Conservation (phyloP, 1,140 invertebrate genomes). For the Pogonognathellus flavescens region DNA sequence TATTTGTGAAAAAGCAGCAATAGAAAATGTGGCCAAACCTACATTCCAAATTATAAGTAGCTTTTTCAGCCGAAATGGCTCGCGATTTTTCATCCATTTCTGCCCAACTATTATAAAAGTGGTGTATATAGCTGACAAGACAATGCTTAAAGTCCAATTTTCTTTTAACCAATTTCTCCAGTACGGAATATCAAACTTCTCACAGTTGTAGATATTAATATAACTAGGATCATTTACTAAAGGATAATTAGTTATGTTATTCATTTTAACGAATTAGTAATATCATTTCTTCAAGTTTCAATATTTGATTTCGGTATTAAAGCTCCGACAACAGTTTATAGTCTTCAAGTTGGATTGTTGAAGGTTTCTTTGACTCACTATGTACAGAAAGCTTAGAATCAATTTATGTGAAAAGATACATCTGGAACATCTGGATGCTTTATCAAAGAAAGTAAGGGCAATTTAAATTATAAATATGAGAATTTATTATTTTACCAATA, state of each 20-base stretch:
- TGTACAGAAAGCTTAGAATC: no score
- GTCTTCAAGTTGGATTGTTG: no score
- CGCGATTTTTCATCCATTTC: constrained; percentile 90
- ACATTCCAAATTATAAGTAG: constrained; percentile 93
- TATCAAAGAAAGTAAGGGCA: no score
- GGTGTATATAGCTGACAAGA: constrained; percentile 92
- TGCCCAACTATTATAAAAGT: constrained; percentile 93
- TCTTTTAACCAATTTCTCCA: constrained; percentile 90
- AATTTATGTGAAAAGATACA: no score
- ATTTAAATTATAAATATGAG: no score
- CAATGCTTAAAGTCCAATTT: constrained; percentile 95
- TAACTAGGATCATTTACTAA: constrained; percentile 32
- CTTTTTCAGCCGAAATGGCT: constrained; percentile 87
- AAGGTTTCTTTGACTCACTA: no score
- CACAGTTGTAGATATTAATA: constrained; percentile 54
- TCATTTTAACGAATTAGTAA: neutral
- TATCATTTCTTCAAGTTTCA: no score
- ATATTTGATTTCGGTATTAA: no score
- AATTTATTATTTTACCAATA: no score
- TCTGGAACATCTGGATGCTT: no score
- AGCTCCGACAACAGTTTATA: no score
- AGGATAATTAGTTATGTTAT: neutral
- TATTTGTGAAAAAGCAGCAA: constrained; percentile 89
- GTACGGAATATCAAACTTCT: constrained; percentile 54
- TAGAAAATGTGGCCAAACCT: constrained; percentile 90